Conservation (phyloP, 2,888 invertebrate genomes). For the Pachliopta kotzebuea region DNA sequence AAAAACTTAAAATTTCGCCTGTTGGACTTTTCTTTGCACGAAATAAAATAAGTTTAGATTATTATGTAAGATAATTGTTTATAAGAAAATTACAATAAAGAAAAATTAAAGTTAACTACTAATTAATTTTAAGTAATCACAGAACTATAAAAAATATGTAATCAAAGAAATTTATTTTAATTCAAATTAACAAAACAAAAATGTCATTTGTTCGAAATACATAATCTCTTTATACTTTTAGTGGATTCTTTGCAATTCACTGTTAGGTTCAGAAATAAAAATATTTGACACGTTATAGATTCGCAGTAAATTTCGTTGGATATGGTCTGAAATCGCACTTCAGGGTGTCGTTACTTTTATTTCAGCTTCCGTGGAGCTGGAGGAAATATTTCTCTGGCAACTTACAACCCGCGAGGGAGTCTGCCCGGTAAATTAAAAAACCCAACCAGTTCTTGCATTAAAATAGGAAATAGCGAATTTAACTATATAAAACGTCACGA, state of each 20-base stretch:
- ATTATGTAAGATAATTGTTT: no score
- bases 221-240: background rate
- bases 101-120: no score
- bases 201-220: no score
- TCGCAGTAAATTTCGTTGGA: constrained; percentile 21
- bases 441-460: background rate
- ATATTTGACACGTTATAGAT: constrained; percentile 8
- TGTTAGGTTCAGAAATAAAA: constrained; percentile 6
- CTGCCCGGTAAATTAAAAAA: constrained; percentile 43
- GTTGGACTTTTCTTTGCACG: no score
- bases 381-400: constrained; percentile 76
- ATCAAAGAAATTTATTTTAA: no score
- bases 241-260: background rate
- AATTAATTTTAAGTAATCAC: no score
- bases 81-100: no score
- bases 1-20: no score
- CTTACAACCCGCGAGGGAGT: constrained; percentile 72
- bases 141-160: no score
- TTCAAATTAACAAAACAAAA: no score
- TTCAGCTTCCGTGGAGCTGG: constrained; percentile 77
- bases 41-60: no score
- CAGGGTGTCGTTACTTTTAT: constrained; percentile 75
- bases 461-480: background rate
- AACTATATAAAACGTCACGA: background rate
- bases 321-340: constrained; percentile 61